These are phyloP conservation scores for Alentia gelatinosa DNA, from an alignment of 2,888 invertebrate genomes.

Conservation along the genomic window DNA sequence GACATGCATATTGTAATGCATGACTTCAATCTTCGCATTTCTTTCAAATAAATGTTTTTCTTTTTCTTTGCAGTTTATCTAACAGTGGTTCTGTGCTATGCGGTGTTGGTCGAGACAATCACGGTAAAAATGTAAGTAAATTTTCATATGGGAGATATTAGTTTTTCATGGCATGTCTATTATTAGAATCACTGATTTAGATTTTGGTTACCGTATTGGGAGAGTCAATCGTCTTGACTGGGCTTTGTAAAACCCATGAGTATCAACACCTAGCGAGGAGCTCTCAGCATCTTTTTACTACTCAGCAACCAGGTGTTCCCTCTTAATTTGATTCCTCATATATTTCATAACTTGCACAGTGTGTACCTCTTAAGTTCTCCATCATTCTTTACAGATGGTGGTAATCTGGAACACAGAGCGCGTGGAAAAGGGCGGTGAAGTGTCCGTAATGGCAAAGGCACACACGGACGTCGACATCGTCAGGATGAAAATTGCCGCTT, in stretches of 20 bases:
- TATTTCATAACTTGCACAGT: neutral
- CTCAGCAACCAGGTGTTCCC: neutral
- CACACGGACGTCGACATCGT: slow-evolving; percentile 79
- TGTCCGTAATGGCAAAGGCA: slow-evolving; percentile 78
- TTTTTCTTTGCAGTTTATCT: slow-evolving; percentile 69
- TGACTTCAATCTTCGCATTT: too few relatives aligned
- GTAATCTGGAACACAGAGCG: slow-evolving; percentile 78
- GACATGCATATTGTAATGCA: too few relatives aligned
- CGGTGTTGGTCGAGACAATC: slow-evolving; percentile 80
- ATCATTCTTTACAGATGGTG: slow-evolving; percentile 71
- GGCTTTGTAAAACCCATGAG: neutral
- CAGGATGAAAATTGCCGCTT: slow-evolving; percentile 76
- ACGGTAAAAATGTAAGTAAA: slow-evolving; percentile 78
- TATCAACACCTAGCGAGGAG: neutral
- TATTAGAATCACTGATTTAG: neutral
- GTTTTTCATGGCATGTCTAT: too few relatives aligned
- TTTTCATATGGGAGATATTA: too few relatives aligned
- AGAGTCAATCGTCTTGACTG: neutral
- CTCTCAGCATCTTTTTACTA: neutral
- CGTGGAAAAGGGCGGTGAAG: slow-evolving; percentile 73
- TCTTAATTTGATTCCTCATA: neutral
- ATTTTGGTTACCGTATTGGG: neutral
- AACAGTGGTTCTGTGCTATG: slow-evolving; percentile 77
- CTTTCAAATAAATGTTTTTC: neutral
- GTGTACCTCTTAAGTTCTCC: neutral